Evolutionary conservation across 2,888 invertebrate genomes (phyloP).

Genomic region (Dicranocentrus wangi): DNA sequence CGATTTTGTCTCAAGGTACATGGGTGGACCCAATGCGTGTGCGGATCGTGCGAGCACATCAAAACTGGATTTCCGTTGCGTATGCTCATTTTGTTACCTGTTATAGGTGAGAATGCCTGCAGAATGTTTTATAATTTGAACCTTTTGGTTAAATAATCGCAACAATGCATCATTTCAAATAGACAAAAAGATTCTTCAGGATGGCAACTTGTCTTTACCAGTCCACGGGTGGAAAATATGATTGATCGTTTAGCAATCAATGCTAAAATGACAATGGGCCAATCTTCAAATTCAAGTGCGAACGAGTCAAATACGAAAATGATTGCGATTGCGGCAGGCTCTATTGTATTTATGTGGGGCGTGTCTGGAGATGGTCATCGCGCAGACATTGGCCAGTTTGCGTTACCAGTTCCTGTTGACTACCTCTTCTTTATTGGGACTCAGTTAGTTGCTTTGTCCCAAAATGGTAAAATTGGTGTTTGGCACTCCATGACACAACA

Average conservation of each 20-base stretch:
- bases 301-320: constrained; percentile 79
- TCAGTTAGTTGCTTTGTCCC: constrained; percentile 95
- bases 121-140: too few relatives aligned
- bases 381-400: constrained; percentile 89
- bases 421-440: constrained; percentile 98
- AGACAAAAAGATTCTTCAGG: too few relatives aligned
- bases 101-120: too few relatives aligned
- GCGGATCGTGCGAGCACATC: too few relatives aligned
- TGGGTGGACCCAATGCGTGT: too few relatives aligned
- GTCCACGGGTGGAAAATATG: constrained; percentile 89
- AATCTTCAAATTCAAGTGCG: constrained; percentile 13
- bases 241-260: constrained; percentile 96
- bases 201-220: too few relatives aligned
- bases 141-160: too few relatives aligned
- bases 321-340: constrained; percentile 88
- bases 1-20: too few relatives aligned
- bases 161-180: too few relatives aligned
- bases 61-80: too few relatives aligned
- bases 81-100: too few relatives aligned
- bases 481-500: constrained; percentile 99
- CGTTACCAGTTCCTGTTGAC: constrained; percentile 92
- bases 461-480: constrained; percentile 95
- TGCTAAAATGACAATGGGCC: constrained; percentile 73
- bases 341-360: constrained; percentile 85
- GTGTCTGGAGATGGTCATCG: constrained; percentile 85